phyloP scores from a whole-genome alignment of 1,140 invertebrate species.

The Drosophila grimshawi region DNA sequence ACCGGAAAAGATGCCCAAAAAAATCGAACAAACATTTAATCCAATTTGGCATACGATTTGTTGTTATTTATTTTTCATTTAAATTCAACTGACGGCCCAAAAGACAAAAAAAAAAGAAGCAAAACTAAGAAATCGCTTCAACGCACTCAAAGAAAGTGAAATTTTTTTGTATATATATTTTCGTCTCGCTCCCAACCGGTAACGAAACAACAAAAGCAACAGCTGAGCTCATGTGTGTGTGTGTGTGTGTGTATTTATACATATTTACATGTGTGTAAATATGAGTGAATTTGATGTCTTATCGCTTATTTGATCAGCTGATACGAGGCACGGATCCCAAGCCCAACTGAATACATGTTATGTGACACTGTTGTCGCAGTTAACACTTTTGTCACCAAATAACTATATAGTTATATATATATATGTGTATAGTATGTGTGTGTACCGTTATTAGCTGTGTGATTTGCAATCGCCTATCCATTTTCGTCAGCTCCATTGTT shows the following conservation, averaged over 20 bases:
- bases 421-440: slow-evolving; percentile 19
- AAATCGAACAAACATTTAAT: slow-evolving; percentile 26
- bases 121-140: slow-evolving; percentile 41
- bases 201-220: slow-evolving; percentile 53
- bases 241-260: slow-evolving; percentile 3
- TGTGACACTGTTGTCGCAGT: neutral
- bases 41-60: slow-evolving; percentile 57
- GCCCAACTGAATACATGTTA: slow-evolving; percentile 14
- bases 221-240: slow-evolving; percentile 37
- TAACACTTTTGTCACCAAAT: neutral
- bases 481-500: slow-evolving; percentile 64
- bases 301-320: slow-evolving; percentile 23
- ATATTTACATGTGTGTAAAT: slow-evolving; percentile 47
- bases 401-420: too few species aligned
- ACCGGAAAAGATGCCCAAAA: slow-evolving; percentile 54
- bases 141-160: slow-evolving; percentile 72
- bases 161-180: slow-evolving; percentile 48
- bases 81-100: slow-evolving; percentile 33
- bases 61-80: slow-evolving; percentile 29
- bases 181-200: slow-evolving; percentile 34
- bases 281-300: slow-evolving; percentile 55
- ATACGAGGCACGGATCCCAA: neutral
- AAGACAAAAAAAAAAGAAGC: slow-evolving; percentile 12
- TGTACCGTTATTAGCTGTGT: slow-evolving; percentile 69
- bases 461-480: slow-evolving; percentile 57